Percentiles rank a stretch among this genome's conserved stretches.
phyloP scores from a whole-genome alignment of 2,888 invertebrate genomes.

The Athetis lepigone region DNA sequence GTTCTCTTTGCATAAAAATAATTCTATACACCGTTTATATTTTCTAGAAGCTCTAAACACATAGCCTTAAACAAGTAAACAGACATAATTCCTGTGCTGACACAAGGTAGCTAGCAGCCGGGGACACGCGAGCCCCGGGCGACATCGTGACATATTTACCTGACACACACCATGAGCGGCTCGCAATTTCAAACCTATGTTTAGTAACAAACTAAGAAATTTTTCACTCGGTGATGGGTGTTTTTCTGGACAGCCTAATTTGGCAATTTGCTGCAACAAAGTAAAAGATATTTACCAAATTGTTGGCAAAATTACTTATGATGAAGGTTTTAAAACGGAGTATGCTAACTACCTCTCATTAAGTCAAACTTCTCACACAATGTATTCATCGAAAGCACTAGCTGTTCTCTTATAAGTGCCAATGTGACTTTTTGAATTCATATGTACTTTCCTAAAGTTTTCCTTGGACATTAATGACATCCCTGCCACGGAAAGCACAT shows the following conservation, averaged over 20 bases:
- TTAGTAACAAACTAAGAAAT: neutral
- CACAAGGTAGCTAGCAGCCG: slow-evolving; percentile 30
- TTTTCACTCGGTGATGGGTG: neutral
- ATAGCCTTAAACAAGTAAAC: neutral
- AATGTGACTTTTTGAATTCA: too few relatives aligned
- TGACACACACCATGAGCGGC: slow-evolving; percentile 41
- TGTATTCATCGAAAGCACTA: too few relatives aligned
- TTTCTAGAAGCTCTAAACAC: neutral
- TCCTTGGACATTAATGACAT: too few relatives aligned
- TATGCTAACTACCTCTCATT: too few relatives aligned
- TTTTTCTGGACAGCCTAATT: slow-evolving; percentile 3
- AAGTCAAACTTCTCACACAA: too few relatives aligned
- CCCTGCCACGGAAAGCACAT: too few relatives aligned
- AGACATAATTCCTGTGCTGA: slow-evolving; percentile 24
- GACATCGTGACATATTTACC: slow-evolving; percentile 47
- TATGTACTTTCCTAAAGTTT: too few relatives aligned
- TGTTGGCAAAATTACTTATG: too few relatives aligned
- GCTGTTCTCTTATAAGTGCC: too few relatives aligned
- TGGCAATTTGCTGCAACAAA: neutral
- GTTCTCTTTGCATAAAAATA: too few relatives aligned
- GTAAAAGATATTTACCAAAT: too few relatives aligned
- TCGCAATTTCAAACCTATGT: slow-evolving; percentile 21
- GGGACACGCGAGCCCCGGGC: slow-evolving; percentile 50
- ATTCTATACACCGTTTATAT: neutral
- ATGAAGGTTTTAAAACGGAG: too few relatives aligned